Conservation (phyloP, 1,140 invertebrate genomes). For the Trissolcus basalis region DNA sequence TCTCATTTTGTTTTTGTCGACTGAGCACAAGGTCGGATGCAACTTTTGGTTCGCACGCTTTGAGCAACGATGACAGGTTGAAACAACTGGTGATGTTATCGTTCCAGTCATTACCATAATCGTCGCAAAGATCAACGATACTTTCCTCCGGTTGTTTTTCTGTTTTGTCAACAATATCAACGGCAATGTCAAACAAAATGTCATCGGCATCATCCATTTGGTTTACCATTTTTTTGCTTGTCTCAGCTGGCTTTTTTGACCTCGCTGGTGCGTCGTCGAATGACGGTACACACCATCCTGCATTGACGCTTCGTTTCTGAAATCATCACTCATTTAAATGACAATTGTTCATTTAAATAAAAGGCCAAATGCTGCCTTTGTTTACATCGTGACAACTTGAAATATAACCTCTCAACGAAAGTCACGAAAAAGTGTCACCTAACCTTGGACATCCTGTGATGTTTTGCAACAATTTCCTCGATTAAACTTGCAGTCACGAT, state of each 20-base stretch:
- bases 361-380: no score
- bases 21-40: conserved; percentile 67
- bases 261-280: conserved; percentile 17
- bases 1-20: conserved; percentile 70
- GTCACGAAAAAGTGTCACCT: no score
- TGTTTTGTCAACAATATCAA: conserved; percentile 18
- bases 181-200: conserved; percentile 29
- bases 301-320: conserved; percentile 21
- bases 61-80: conserved; percentile 62
- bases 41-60: conserved; percentile 66
- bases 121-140: neutral
- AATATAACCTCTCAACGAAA: no score
- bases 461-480: no score
- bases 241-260: conserved; percentile 1
- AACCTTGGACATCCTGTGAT: no score
- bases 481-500: no score
- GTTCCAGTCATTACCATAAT: neutral
- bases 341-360: no score
- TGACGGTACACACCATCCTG: conserved; percentile 34
- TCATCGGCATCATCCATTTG: conserved; percentile 33
- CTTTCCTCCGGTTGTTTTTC: neutral
- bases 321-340: conserved; percentile 5
- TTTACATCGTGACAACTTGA: no score
- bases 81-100: neutral
- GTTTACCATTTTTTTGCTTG: neutral